Conservation (phyloP, 2,888 invertebrate genomes). For the Spodoptera littoralis region DNA sequence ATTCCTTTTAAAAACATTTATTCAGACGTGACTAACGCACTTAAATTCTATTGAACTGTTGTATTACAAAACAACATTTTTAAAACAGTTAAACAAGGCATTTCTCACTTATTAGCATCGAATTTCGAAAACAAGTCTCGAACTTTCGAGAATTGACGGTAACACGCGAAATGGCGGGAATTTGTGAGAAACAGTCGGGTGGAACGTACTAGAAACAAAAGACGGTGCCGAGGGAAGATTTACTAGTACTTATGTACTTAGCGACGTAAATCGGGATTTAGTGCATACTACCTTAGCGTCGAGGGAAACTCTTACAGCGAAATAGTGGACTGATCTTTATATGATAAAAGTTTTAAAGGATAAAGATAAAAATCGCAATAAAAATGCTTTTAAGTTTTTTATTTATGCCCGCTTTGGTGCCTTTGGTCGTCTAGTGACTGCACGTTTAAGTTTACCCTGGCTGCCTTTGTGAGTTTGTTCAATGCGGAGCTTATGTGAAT, state of each 20-base stretch:
- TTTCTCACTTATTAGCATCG: slow-evolving; percentile 12
- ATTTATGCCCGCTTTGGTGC: neutral
- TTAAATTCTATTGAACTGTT: no score
- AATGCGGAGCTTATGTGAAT: no score
- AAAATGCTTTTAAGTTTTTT: slow-evolving; percentile 1
- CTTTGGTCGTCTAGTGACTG: neutral
- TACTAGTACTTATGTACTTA: slow-evolving; percentile 52
- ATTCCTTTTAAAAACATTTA: no score
- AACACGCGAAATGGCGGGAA: slow-evolving; percentile 21
- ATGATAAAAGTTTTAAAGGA: slow-evolving; percentile 37
- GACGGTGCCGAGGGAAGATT: slow-evolving; percentile 43
- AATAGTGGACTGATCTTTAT: slow-evolving; percentile 26
- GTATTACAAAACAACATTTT: slow-evolving; percentile 1
- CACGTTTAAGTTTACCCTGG: no score
- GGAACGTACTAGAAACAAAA: slow-evolving; percentile 35
- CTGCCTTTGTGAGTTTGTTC: no score
- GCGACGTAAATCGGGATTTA: slow-evolving; percentile 51
- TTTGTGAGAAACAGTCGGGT: slow-evolving; percentile 26
- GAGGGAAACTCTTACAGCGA: slow-evolving; percentile 22
- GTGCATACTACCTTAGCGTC: slow-evolving; percentile 37
- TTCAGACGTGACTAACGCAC: no score
- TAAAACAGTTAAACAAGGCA: slow-evolving; percentile 7
- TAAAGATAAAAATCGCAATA: neutral
- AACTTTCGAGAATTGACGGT: slow-evolving; percentile 43
- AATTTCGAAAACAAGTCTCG: slow-evolving; percentile 7